phyloP scores from a whole-genome alignment of 2,888 invertebrate species.

The Trichacis sp. region DNA sequence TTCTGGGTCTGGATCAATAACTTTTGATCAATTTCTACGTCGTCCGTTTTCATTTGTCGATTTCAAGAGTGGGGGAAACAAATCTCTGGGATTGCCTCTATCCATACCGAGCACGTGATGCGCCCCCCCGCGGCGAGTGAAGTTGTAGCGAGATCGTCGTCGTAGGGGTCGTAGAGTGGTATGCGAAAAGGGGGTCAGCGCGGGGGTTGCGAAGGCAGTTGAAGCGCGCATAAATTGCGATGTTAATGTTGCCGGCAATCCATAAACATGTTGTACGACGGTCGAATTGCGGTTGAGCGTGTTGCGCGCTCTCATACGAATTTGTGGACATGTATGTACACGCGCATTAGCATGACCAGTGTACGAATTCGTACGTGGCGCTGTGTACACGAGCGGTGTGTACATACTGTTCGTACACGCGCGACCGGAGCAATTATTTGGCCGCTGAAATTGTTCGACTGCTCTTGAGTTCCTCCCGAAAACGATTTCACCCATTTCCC shows the following conservation, averaged over 20 bases:
- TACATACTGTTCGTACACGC: slow-evolving; percentile 21
- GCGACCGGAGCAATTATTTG: slow-evolving; percentile 31
- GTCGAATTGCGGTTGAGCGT: slow-evolving; percentile 58
- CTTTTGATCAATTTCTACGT: too few relatives aligned
- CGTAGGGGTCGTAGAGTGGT: slow-evolving; percentile 34
- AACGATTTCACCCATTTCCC: too few relatives aligned
- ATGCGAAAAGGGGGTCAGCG: slow-evolving; percentile 10
- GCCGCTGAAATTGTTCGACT: slow-evolving; percentile 11
- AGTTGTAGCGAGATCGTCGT: slow-evolving; percentile 62
- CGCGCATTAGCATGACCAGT: slow-evolving; percentile 33
- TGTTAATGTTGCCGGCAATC: slow-evolving; percentile 65
- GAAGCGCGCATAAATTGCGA: slow-evolving; percentile 65
- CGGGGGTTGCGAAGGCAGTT: slow-evolving; percentile 44
- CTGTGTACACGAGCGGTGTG: slow-evolving; percentile 16
- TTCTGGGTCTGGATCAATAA: too few relatives aligned
- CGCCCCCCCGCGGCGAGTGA: slow-evolving; percentile 55
- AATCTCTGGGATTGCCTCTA: too few relatives aligned
- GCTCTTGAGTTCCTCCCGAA: slow-evolving; percentile 9
- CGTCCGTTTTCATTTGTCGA: too few relatives aligned
- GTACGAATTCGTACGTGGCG: slow-evolving; percentile 13
- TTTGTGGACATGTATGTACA: slow-evolving; percentile 39
- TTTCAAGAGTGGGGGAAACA: too few relatives aligned
- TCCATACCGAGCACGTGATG: slow-evolving; percentile 18
- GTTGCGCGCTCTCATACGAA: slow-evolving; percentile 37
- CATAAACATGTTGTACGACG: slow-evolving; percentile 65